phyloP scores from a whole-genome alignment of 2,888 invertebrate genomes.

The Drosophila mimica region DNA sequence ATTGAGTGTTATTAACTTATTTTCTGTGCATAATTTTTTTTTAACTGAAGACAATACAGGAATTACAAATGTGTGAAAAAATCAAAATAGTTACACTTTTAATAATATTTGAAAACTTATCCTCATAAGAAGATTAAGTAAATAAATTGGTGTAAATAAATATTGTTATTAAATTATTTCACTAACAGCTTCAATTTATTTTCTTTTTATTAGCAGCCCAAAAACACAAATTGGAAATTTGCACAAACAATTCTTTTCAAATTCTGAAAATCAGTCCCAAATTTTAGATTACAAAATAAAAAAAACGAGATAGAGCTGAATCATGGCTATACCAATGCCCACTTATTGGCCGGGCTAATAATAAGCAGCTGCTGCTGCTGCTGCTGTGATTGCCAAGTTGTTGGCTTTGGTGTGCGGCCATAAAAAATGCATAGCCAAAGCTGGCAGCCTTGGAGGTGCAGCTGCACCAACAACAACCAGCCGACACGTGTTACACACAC shows the following conservation, averaged over 20 bases:
- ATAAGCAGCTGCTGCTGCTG: neutral
- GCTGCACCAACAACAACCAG: constrained; percentile 5
- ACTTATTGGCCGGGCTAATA: constrained; percentile 41
- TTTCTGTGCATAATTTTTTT: no score
- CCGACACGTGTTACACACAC: constrained; percentile 40
- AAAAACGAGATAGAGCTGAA: neutral
- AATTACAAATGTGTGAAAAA: no score
- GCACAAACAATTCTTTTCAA: neutral
- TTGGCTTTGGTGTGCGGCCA: constrained; percentile 54
- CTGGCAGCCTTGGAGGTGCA: constrained; percentile 16
- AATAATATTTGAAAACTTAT: neutral
- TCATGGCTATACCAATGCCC: constrained; percentile 1
- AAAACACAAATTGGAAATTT: neutral
- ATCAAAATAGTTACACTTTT: neutral
- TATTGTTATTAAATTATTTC: neutral
- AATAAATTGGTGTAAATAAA: neutral
- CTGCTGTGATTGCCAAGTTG: constrained; percentile 56
- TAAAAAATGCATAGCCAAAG: constrained; percentile 59
- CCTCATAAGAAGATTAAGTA: neutral
- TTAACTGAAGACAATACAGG: neutral
- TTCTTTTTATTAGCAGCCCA: neutral
- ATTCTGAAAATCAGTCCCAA: neutral
- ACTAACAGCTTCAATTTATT: neutral
- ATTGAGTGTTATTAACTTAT: no score
- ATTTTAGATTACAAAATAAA: neutral